Percentiles rank a stretch among this genome's conserved stretches.
These are phyloP conservation scores for Phalacrocorax carbo DNA, from an alignment of 2,113 vertebrate species.

Conservation along the genomic window DNA sequence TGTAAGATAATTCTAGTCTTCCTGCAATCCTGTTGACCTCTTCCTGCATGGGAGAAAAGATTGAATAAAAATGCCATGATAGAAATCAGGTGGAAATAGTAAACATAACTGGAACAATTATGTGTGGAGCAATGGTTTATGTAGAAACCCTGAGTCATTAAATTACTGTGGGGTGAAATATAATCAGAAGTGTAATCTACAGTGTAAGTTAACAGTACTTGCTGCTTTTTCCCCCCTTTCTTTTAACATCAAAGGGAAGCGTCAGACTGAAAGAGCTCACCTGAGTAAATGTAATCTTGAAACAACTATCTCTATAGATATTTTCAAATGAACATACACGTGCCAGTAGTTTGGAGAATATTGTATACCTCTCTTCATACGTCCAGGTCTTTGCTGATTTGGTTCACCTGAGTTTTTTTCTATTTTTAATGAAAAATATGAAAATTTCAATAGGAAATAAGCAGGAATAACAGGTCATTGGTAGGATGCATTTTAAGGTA, in stretches of 20 bases:
- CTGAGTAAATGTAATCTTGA: not conserved
- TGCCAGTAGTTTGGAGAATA: not conserved
- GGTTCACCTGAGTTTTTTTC: not conserved
- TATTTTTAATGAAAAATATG: not conserved
- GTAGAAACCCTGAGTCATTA: not conserved
- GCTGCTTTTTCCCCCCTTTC: not conserved
- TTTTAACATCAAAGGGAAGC: not conserved
- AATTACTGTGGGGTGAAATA: not conserved
- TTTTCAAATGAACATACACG: not conserved
- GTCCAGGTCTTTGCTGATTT: not conserved
- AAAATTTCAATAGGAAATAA: not conserved
- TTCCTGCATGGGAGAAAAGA: not conserved
- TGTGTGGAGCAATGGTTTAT: not conserved
- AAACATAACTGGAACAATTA: not conserved
- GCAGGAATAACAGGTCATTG: not conserved
- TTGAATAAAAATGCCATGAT: not conserved
- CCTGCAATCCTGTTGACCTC: not conserved
- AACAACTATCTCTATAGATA: not conserved
- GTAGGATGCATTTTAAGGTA: not conserved
- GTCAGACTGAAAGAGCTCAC: not conserved
- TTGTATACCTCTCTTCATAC: not conserved
- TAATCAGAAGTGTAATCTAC: not conserved
- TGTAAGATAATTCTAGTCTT: not conserved
- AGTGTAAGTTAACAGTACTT: too few species aligned
- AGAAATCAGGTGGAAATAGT: not conserved